Conservation (phyloP, 1,140 invertebrate species). For the Cherax destructor region DNA sequence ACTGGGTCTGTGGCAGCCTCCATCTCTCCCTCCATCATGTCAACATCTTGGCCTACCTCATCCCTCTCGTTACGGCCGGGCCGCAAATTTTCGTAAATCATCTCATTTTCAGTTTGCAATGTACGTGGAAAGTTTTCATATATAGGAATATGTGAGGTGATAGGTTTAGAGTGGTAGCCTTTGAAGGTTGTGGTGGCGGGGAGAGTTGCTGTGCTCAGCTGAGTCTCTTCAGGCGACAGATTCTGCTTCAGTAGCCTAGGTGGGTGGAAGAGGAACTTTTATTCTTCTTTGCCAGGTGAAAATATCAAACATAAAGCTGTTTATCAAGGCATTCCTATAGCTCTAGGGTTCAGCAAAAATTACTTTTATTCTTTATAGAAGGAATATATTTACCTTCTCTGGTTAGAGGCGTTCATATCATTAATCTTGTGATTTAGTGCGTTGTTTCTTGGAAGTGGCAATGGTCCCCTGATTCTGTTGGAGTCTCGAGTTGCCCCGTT, state of each 20-base stretch:
- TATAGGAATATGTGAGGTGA: not conserved
- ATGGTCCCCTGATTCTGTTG: slow-evolving; percentile 20
- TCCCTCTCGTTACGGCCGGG: not conserved
- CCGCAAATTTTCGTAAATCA: slow-evolving; percentile 58
- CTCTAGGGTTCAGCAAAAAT: slow-evolving; percentile 46
- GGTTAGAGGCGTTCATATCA: slow-evolving; percentile 58
- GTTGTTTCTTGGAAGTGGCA: slow-evolving; percentile 51
- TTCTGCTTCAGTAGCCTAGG: slow-evolving; percentile 63
- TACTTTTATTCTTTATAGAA: slow-evolving; percentile 21
- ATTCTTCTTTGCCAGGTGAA: slow-evolving; percentile 42
- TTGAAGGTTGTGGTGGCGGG: slow-evolving; percentile 13
- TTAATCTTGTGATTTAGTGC: slow-evolving; percentile 51
- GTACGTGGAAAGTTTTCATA: slow-evolving; percentile 30
- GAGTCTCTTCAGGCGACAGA: slow-evolving; percentile 27
- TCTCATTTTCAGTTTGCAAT: not conserved
- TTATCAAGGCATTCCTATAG: slow-evolving; percentile 40
- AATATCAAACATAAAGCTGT: slow-evolving; percentile 57
- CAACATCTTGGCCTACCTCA: not conserved
- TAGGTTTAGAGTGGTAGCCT: slow-evolving; percentile 3
- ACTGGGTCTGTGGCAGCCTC: not conserved
- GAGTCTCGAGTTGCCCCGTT: not conserved
- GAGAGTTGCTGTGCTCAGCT: slow-evolving; percentile 40
- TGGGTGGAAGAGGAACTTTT: slow-evolving; percentile 59
- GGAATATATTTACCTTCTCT: slow-evolving; percentile 63
- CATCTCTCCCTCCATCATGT: not conserved